Evolutionary conservation across 2,888 invertebrate genomes (phyloP).

Genomic region (Leptothorax acervorum): DNA sequence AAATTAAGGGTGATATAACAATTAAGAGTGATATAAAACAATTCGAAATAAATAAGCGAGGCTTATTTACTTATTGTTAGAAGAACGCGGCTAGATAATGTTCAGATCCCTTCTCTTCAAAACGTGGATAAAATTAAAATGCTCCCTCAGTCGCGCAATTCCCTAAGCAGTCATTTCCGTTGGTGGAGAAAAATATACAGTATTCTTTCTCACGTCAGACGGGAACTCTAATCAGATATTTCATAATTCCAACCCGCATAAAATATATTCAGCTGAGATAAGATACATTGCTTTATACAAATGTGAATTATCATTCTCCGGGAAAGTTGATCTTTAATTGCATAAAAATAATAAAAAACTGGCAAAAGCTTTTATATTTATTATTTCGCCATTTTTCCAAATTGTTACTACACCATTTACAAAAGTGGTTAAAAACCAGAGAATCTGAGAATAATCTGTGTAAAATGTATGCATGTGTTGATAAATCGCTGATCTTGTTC

Average conservation of each 20-base stretch:
- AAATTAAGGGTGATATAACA: no score
- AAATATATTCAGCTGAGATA: slow-evolving; percentile 49
- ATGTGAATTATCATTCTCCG: not conserved
- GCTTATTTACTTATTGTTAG: slow-evolving; percentile 31
- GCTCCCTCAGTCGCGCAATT: slow-evolving; percentile 33
- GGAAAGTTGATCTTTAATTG: not conserved
- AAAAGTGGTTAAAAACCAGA: not conserved
- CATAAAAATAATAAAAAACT: slow-evolving; percentile 15
- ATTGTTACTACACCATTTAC: not conserved
- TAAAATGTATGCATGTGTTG: not conserved
- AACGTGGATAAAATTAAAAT: slow-evolving; percentile 61
- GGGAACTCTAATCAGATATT: slow-evolving; percentile 66
- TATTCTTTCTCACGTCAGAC: slow-evolving; percentile 47
- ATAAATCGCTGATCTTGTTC: not conserved
- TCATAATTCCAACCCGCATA: not conserved
- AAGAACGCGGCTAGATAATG: slow-evolving; percentile 25
- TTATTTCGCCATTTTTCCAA: not conserved
- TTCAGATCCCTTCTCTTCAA: slow-evolving; percentile 28
- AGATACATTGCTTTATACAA: slow-evolving; percentile 11
- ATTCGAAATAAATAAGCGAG: slow-evolving; percentile 26
- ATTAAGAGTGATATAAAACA: not conserved
- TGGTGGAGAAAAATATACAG: slow-evolving; percentile 27
- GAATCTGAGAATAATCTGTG: not conserved
- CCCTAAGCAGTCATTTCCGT: slow-evolving; percentile 3
- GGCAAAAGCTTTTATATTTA: not conserved